Evolutionary conservation across 2,888 invertebrate genomes (phyloP), one percentile per base, ranked within the genome.

Genomic region (Melieria crassipennis): DNA sequence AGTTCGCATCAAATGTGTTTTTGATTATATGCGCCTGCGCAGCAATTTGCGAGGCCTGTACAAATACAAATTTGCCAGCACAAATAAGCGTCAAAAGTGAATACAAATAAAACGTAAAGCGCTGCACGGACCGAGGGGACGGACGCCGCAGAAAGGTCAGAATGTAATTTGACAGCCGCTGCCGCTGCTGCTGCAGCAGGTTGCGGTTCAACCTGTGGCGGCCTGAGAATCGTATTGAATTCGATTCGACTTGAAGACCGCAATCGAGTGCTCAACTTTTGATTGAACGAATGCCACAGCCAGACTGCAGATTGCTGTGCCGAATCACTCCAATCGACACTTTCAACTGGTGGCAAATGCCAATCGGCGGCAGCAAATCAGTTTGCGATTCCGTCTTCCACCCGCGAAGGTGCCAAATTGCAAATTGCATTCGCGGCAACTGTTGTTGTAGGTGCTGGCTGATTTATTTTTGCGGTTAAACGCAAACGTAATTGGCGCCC

Each of bases 401-500:
- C 60, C 68, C 57, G 45, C 67, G 58, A 64, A 71, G 64, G 60
- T 68, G 67, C 50, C 61, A 65, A 62, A 69, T 61, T 69, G 69
- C 62, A 70, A 70, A 70, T 74, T 74, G 74, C 69, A 48, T 64
- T 70, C 61, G 67, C 73, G 71, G 69, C 30, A 30, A 30, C 30
- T 30, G 30, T 30, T 30, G 30, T 30, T 30, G 30, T 30, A 30
- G 30, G 30, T 30, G 30, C 71, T 70, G 70, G 72, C 65, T 71
- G 73, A 75, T 75, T 75, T 73, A 73, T 73, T 75, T 75, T 68
- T 75, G 75, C 64, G 74, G 74, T 74, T 70, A 58, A 57, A 57
- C 13, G n/a, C 16, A 30, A 13, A 57, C 30, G 30, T 30, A 30
- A 30, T 30, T 30, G 30, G 30, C 61, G 61, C 67, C 45, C 67